Conservation (phyloP, 2,113 vertebrate genomes). For the Euleptes europaea region DNA sequence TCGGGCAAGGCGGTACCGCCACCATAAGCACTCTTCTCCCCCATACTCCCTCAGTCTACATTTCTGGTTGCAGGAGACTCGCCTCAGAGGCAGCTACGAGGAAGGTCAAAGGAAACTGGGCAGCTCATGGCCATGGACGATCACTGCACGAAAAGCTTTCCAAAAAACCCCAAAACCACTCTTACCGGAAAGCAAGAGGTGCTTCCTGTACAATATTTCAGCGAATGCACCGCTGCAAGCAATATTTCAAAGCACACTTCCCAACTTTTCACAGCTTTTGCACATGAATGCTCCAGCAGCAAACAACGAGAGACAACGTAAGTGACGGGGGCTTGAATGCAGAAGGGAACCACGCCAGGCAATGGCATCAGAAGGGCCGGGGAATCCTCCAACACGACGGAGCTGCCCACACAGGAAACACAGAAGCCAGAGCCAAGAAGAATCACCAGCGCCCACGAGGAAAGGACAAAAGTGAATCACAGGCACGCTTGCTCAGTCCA, state of each 20-base stretch:
- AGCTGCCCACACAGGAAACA: neutral
- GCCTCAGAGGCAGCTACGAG: neutral
- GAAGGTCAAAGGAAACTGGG: neutral
- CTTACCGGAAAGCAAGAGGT: neutral
- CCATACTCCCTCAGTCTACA: neutral
- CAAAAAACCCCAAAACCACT: too few species aligned
- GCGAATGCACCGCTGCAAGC: neutral
- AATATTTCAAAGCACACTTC: neutral
- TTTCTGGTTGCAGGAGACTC: neutral
- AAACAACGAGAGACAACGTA: neutral
- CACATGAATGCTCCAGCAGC: neutral
- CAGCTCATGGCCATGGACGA: neutral
- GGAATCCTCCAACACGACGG: conserved; percentile 39
- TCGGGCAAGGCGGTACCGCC: neutral
- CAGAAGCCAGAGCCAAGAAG: neutral
- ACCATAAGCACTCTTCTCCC: too few species aligned
- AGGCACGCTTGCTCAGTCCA: too few species aligned
- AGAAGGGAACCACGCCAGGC: conserved; percentile 26
- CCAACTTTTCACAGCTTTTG: conserved; percentile 1
- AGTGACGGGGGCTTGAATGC: conserved; percentile 28
- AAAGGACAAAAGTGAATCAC: conserved; percentile 55
- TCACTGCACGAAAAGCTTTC: neutral
- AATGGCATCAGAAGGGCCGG: conserved; percentile 24
- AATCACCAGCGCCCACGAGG: neutral
- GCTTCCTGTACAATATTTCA: neutral